Conservation (phyloP, 1,140 invertebrate genomes). For the Berghia stephanieae region DNA sequence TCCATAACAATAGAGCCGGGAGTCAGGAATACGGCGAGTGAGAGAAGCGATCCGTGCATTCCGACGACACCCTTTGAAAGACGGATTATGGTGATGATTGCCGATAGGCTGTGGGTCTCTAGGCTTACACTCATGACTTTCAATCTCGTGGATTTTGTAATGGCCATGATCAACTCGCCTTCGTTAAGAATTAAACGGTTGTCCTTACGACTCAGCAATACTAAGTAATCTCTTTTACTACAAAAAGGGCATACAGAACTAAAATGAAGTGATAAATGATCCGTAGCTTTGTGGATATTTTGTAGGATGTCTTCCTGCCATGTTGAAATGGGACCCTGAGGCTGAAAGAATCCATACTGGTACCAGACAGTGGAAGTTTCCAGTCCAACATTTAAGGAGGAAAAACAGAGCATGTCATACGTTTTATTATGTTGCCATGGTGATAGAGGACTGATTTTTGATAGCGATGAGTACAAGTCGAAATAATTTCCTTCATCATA, state of each 20-base stretch:
- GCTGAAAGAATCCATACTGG: constrained; percentile 69
- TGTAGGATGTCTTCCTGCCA: constrained; percentile 31
- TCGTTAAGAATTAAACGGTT: constrained; percentile 70
- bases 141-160: constrained; percentile 50
- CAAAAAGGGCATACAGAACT: constrained; percentile 29
- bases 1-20: constrained; percentile 95
- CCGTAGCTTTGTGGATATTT: constrained; percentile 42
- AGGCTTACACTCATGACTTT: constrained; percentile 57
- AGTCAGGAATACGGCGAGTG: constrained; percentile 91
- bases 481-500: constrained; percentile 41
- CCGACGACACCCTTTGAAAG: constrained; percentile 82
- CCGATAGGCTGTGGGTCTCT: constrained; percentile 53
- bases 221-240: constrained; percentile 41
- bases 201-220: constrained; percentile 66
- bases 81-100: constrained; percentile 61
- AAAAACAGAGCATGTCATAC: constrained; percentile 64
- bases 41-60: constrained; percentile 95
- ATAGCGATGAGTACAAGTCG: constrained; percentile 53
- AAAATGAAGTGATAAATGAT: constrained; percentile 41
- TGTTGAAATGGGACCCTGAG: constrained; percentile 64
- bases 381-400: constrained; percentile 63
- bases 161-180: constrained; percentile 55
- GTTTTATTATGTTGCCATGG: neutral
- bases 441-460: constrained; percentile 36
- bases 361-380: constrained; percentile 67